These are phyloP conservation scores for Aulostomus chinensis DNA, from an alignment of 2,797 vertebrate species.

Conservation along the genomic window DNA sequence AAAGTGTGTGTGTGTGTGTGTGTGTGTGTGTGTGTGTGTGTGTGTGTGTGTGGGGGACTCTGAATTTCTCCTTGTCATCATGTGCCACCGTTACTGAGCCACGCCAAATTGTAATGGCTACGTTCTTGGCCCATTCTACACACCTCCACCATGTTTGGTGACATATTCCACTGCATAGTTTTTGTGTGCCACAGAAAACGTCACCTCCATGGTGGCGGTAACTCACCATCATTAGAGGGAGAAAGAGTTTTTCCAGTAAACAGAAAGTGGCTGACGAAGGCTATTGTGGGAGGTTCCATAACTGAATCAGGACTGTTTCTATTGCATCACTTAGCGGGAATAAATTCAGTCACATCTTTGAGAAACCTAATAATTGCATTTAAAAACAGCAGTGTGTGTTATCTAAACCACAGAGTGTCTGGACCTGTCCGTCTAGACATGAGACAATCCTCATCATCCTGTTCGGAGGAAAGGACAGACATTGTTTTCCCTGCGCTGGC, in stretches of 20 bases:
- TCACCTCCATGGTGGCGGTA: too few species aligned
- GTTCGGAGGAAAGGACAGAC: constrained; percentile 14
- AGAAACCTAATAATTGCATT: constrained; percentile 35
- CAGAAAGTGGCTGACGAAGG: neutral
- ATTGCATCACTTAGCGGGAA: constrained; percentile 34
- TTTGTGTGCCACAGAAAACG: too few species aligned
- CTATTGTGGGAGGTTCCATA: constrained; percentile 4
- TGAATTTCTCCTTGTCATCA: too few species aligned
- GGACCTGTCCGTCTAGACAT: constrained; percentile 18
- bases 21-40: too few species aligned
- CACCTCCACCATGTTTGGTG: too few species aligned
- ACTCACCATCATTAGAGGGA: too few species aligned
- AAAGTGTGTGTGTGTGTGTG: too few species aligned
- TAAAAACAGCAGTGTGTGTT: constrained; percentile 2
- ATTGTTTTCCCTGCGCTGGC: constrained; percentile 23
- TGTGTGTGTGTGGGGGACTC: too few species aligned
- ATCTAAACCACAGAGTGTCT: constrained; percentile 32
- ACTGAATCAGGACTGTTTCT: constrained; percentile 18
- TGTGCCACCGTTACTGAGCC: too few species aligned
- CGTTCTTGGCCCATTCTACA: too few species aligned
- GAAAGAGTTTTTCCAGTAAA: neutral
- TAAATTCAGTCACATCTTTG: neutral
- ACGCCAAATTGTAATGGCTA: too few species aligned
- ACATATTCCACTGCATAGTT: too few species aligned
- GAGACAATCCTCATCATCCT: constrained; percentile 3